These are phyloP conservation scores for Tetramorium simillimum DNA, from an alignment of 1,140 invertebrate genomes.

Conservation along the genomic window DNA sequence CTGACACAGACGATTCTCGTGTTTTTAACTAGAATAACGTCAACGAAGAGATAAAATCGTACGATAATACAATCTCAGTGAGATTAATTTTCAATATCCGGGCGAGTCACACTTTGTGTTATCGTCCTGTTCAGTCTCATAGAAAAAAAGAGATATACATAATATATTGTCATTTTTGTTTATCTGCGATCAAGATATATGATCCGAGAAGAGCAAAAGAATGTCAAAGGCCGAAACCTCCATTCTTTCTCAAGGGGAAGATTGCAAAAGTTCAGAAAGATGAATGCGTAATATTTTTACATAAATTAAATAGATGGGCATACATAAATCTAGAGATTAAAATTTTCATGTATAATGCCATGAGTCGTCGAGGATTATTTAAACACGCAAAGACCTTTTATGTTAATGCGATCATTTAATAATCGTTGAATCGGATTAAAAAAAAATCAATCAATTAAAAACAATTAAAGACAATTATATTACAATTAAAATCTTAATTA, in stretches of 20 bases:
- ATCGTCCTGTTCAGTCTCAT: neutral
- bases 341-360: neutral
- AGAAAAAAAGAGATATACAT: neutral
- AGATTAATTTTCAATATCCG: neutral
- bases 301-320: conserved; percentile 2
- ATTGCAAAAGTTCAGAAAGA: neutral
- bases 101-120: neutral
- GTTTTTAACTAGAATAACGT: neutral
- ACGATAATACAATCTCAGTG: neutral
- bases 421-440: neutral
- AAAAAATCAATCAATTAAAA: neutral
- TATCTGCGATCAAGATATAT: neutral
- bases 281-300: neutral
- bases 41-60: neutral
- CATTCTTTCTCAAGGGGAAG: neutral
- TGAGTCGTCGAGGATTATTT: neutral
- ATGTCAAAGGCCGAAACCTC: neutral
- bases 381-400: neutral
- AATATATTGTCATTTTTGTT: neutral
- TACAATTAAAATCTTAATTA: neutral
- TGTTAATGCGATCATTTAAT: neutral
- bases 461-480: too few relatives aligned
- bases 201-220: neutral
- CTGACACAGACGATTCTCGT: neutral
- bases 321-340: neutral